Evolutionary conservation across 1,140 invertebrate species (phyloP), one percentile per base, ranked within the genome.

Genomic region (Zaprionus capensis): DNA sequence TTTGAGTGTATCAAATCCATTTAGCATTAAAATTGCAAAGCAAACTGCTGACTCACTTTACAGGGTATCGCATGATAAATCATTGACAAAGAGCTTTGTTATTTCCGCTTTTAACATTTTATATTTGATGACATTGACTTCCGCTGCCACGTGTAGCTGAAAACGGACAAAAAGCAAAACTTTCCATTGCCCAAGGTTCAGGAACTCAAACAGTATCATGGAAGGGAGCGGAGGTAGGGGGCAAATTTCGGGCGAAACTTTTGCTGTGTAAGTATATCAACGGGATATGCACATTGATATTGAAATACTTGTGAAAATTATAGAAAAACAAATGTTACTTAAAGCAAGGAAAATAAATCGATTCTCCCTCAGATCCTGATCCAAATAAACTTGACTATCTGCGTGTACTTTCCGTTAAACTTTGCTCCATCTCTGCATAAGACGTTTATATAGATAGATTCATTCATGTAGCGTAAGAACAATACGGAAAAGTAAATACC

Each of bases 41-140:
- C n/a, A 31, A 56, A 26, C 24, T 56, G 22, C 53, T 28, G 24
- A 9, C 53, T 31, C 53, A 56, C 24, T 56, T 49, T 57, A 34
- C 15, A 57, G 38, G 38, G 51, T 57, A 56, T 71, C n/a, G 20
- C 14, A 34, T 38, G 46, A 51, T 46, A 53, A 36, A 36, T 58
- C 62, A 71, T 36, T 26, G 24, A 12, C 26, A 24, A 36, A 34
- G 56, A 57, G 24, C 56, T 46, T 66, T 87, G 83, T 86, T 87
- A 87, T 86, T 86, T 86, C 82, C 80, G 80, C 72, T 73, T 86
- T 71, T 73, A 86, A 76, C 58, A 56, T 82, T 79, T 76, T 55
- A 46, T 63, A 77, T 77, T 86, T 86, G 79, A 86, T 86, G 71
- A 72, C 36, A 61, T 72, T 68, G 66, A 82, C 82, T 86, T 86